Evolutionary conservation across 2,113 vertebrate species (phyloP).

Genomic region (Eleginops maclovinus): DNA sequence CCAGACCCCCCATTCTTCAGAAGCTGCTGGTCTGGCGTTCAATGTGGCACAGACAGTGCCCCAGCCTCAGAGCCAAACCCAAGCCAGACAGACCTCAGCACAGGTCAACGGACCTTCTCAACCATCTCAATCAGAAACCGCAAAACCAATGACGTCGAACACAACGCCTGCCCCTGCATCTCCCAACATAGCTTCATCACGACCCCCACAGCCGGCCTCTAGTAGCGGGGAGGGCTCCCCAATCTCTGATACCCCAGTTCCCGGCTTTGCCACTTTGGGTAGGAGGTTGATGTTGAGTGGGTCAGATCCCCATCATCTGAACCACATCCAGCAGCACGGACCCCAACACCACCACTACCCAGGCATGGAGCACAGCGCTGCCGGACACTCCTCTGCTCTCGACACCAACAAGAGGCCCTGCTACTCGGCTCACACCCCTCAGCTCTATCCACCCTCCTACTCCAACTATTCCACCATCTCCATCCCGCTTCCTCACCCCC

Average conservation of each 20-base stretch:
- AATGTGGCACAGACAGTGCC: constrained; percentile 26
- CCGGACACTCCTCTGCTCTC: constrained; percentile 34
- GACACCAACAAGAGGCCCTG: constrained; percentile 72
- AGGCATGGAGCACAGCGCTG: constrained; percentile 55
- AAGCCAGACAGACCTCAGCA: constrained; percentile 5
- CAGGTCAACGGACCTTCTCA: constrained; percentile 59
- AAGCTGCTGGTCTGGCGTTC: constrained; percentile 41
- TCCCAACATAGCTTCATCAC: constrained; percentile 61
- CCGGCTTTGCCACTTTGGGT: constrained; percentile 84
- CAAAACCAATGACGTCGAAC: constrained; percentile 40
- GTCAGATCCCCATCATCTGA: constrained; percentile 57
- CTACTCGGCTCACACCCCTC: constrained; percentile 69
- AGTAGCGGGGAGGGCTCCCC: constrained; percentile 82
- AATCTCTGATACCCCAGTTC: constrained; percentile 76
- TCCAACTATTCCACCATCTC: constrained; percentile 75
- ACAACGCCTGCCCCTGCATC: constrained; percentile 40
- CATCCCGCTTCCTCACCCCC: constrained; percentile 77
- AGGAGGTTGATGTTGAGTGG: constrained; percentile 81
- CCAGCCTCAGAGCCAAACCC: constrained; percentile 52
- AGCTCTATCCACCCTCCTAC: constrained; percentile 54
- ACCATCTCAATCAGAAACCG: constrained; percentile 40
- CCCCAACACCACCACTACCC: constrained; percentile 63
- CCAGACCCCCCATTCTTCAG: constrained; percentile 36
- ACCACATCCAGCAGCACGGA: constrained; percentile 57
- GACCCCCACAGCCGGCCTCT: constrained; percentile 63